Conservation (phyloP, 2,797 vertebrate genomes). For the Sebastes itinus region DNA sequence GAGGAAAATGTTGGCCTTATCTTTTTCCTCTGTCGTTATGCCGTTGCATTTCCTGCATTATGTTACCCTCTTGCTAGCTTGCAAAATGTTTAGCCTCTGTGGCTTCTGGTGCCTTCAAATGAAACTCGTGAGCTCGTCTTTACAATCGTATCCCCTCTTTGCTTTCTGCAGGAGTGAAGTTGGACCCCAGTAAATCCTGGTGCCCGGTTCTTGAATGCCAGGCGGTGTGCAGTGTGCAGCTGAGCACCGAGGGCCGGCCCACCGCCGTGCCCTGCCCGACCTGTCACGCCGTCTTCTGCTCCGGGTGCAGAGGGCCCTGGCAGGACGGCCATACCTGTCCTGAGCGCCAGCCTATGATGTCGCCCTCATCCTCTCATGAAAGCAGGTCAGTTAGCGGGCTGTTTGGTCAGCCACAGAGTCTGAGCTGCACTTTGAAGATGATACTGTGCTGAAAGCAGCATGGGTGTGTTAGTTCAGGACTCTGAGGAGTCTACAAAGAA, state of each 20-base stretch:
- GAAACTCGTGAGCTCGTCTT: too few species aligned
- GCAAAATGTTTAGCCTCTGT: too few species aligned
- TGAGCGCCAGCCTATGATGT: constrained; percentile 77
- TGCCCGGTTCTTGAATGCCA: constrained; percentile 92
- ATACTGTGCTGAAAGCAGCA: constrained; percentile 15
- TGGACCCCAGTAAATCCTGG: constrained; percentile 93
- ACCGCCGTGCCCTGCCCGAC: constrained; percentile 83
- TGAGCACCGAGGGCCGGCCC: constrained; percentile 72
- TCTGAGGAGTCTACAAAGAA: neutral
- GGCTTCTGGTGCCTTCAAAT: too few species aligned
- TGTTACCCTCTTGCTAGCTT: too few species aligned
- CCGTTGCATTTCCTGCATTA: too few species aligned
- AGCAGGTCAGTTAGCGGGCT: constrained; percentile 83
- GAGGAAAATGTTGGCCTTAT: too few species aligned
- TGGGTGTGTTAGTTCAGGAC: neutral
- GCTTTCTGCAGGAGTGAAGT: constrained; percentile 86
- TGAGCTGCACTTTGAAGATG: constrained; percentile 9
- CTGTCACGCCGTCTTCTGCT: constrained; percentile 90
- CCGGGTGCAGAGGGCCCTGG: constrained; percentile 89
- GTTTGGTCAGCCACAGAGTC: neutral
- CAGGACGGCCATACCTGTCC: constrained; percentile 82
- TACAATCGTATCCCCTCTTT: neutral
- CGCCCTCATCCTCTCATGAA: constrained; percentile 66
- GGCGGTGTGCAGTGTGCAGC: constrained; percentile 85
- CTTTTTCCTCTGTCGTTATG: too few species aligned